phyloP scores from a whole-genome alignment of 2,888 invertebrate species.

The Cephus pulcher region DNA sequence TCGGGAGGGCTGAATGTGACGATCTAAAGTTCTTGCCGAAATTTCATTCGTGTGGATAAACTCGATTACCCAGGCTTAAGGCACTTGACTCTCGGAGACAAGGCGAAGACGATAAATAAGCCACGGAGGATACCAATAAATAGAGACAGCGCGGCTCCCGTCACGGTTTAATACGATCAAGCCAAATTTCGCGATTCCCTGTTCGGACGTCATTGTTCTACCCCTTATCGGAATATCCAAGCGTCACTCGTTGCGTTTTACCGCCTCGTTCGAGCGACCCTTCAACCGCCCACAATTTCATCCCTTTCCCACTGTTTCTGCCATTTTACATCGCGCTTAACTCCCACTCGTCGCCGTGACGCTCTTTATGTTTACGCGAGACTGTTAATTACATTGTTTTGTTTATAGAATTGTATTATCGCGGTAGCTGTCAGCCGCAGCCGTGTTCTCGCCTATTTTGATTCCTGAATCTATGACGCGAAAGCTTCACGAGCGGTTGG shows the following conservation, averaged over 20 bases:
- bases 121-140: background rate
- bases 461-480: background rate
- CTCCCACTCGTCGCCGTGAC: slow-evolving; percentile 17
- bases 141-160: background rate
- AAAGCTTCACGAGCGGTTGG: background rate
- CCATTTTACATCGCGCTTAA: slow-evolving; percentile 11
- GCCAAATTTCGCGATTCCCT: background rate
- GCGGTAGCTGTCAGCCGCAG: slow-evolving; percentile 26
- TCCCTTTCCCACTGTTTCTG: slow-evolving; percentile 15
- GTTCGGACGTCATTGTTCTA: slow-evolving; percentile 41
- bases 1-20: background rate
- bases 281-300: background rate
- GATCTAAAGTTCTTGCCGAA: background rate
- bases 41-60: background rate
- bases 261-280: background rate
- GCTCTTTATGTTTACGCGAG: slow-evolving; percentile 12
- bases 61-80: background rate
- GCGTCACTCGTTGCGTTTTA: slow-evolving; percentile 5
- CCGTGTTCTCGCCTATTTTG: slow-evolving; percentile 11
- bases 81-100: background rate
- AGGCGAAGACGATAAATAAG: background rate
- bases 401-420: slow-evolving; percentile 30
- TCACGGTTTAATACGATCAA: background rate
- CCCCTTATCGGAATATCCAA: slow-evolving; percentile 53
- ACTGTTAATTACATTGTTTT: slow-evolving; percentile 35